Evolutionary conservation across 2,888 invertebrate species (phyloP).

Genomic region (Ochropacha duplaris): DNA sequence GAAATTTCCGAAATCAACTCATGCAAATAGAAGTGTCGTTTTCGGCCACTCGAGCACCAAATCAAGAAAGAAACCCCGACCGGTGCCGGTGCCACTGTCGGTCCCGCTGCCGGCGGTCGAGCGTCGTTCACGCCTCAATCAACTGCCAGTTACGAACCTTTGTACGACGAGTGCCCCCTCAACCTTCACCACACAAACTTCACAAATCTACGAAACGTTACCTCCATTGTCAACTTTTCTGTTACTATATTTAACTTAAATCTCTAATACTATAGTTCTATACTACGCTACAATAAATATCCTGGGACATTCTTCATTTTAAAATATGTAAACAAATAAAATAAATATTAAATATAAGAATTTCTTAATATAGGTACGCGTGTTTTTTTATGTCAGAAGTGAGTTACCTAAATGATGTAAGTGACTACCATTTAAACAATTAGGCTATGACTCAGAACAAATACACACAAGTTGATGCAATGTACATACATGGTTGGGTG

Average conservation of each 20-base stretch:
- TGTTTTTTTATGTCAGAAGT: too few relatives aligned
- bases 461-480: too few relatives aligned
- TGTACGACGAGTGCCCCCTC: slow-evolving; percentile 63
- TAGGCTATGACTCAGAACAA: too few relatives aligned
- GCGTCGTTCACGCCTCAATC: slow-evolving; percentile 80
- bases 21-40: slow-evolving; percentile 80
- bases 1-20: slow-evolving; percentile 66
- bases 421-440: too few relatives aligned
- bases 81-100: slow-evolving; percentile 65
- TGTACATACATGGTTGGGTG: too few relatives aligned
- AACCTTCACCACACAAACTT: slow-evolving; percentile 57
- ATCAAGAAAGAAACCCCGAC: slow-evolving; percentile 79
- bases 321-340: too few relatives aligned
- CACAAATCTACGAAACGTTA: slow-evolving; percentile 42
- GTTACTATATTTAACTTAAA: slow-evolving; percentile 9
- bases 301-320: slow-evolving; percentile 9
- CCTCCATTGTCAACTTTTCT: slow-evolving; percentile 22
- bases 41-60: slow-evolving; percentile 78
- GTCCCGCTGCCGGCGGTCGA: slow-evolving; percentile 70
- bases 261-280: not conserved
- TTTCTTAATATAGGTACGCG: too few relatives aligned
- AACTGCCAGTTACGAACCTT: slow-evolving; percentile 75
- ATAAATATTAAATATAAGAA: too few relatives aligned
- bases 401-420: too few relatives aligned
- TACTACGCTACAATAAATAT: slow-evolving; percentile 8